Evolutionary conservation across 2,797 vertebrate genomes (phyloP), one percentile per base, ranked within the genome.

Genomic region (Artibeus jamaicensis): DNA sequence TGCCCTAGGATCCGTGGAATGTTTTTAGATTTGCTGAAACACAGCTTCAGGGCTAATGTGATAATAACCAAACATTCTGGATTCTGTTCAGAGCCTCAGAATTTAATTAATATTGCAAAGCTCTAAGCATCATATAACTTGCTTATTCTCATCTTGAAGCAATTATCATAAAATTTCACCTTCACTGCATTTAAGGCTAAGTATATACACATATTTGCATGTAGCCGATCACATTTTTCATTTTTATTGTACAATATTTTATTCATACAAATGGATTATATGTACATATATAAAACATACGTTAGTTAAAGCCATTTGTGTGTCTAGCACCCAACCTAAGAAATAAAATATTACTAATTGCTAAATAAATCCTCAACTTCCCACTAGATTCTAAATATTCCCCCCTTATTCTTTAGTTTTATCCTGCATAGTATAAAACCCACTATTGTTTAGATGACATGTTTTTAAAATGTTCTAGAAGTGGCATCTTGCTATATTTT

Each of bases 51-150:
- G 88, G 79, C 71, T 95, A 96, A 97, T 96, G 96, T 19, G 74
- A 97, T 96, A 93, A 93, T 94, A 88, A 97, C 88, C 91, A 96
- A 97, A 97, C 82, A 96, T 95, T 88, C 96, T 91, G 89, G 88
- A 85, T 78, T 90, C 73, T 88, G 42, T 71, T 68, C 29, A 67
- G 12, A 97, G 76, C 18, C 93, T 93, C 93, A 82, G 86, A 96
- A 92, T 97, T 98, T 97, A 97, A 98, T 97, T 97, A 95, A 96
- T 97, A 97, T 97, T 95, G 74, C 57, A 96, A 97, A 91, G 48
- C 84, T 91, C 29, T 96, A 94, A 94, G 46, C 34, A 91, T 46
- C 34, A 39, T 21, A 93, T 96, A 94, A 97, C 88, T 85, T 97
- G 55, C 92, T 95, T 96, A 86, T 91, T 90, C 97, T 95, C 68